phyloP scores from a whole-genome alignment of 2,113 vertebrate genomes.

The Psophia crepitans region DNA sequence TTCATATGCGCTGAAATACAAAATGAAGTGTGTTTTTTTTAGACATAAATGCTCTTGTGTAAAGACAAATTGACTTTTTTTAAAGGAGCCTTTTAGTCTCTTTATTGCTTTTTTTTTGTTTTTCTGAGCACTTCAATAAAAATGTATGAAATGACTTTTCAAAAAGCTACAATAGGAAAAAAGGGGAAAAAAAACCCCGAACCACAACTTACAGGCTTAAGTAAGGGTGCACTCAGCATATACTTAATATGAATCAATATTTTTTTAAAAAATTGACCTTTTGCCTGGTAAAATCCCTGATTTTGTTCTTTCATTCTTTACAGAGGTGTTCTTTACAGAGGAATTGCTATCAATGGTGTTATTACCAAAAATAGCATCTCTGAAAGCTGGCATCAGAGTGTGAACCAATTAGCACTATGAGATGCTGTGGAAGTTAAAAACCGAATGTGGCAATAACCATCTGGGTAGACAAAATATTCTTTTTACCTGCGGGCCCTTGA shows the following conservation, averaged over 20 bases:
- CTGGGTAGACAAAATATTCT: constrained; percentile 48
- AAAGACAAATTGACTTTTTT: neutral
- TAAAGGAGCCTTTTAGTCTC: neutral
- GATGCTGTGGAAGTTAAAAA: constrained; percentile 29
- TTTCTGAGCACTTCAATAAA: neutral
- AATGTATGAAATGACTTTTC: neutral
- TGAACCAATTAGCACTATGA: constrained; percentile 58
- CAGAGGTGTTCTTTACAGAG: neutral
- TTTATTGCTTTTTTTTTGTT: neutral
- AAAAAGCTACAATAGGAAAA: neutral
- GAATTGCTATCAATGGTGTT: neutral
- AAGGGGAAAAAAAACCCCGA: rapidly evolving
- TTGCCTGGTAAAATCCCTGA: neutral
- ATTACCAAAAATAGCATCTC: constrained; percentile 25
- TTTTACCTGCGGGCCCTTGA: constrained; percentile 55
- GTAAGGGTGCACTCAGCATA: neutral
- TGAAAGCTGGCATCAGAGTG: neutral
- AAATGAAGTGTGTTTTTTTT: neutral
- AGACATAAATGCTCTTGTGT: neutral
- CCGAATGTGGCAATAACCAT: constrained; percentile 37
- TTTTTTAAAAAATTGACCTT: neutral
- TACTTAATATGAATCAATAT: neutral
- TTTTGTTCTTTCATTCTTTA: neutral
- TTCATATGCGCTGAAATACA: neutral
- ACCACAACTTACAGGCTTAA: neutral